Evolutionary conservation across 2,113 vertebrate species (phyloP), one percentile per base, ranked within the genome.

Genomic region (Antennarius striatus): DNA sequence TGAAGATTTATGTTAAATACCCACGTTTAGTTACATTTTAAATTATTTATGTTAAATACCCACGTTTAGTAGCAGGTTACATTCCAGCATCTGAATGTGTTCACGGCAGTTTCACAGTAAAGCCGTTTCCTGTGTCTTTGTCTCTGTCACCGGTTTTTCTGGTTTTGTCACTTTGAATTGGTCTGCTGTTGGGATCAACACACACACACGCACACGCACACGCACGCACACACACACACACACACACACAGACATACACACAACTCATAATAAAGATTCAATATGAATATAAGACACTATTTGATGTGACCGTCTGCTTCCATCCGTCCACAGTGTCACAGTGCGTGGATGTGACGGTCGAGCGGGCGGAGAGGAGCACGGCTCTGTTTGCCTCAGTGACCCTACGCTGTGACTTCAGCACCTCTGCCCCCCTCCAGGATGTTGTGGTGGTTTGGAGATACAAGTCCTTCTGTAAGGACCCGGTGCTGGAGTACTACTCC

Each of bases 381-480:
- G 78, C 90, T 12, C 89, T 99, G 39, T 99, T 99, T 71, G 94
- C 93, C 51, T 90, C 87, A 0, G 68, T 99, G 10, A 58, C 75
- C 40, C 91, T 99, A 30, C 93, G 88, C 54, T 99, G 98, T 82
- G 98, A 99, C 66, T 99, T 93, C 42, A 94, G 94, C 82, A 99
- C 98, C 32, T 97, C 96, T 0, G 94, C 94, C 0, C 93, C 75
- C 76, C 80, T 86, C 48, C 96, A 98, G 71, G 93, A 95, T 0
- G 95, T 98, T 16, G 80, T 96, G 17, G 90, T 99, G 90, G 96
- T 93, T 0, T 99, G 98, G 98, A 91, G 75, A 61, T 99, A 53
- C 91, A 99, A 98, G 88, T 95, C 96, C 66, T 99, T 96, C 92
- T 99, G 98, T 92, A 96, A 94, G 85, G 98, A 99, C 75, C 98